These are phyloP conservation scores for Amblyteles armatorius DNA, from an alignment of 2,888 invertebrate species.

Conservation along the genomic window DNA sequence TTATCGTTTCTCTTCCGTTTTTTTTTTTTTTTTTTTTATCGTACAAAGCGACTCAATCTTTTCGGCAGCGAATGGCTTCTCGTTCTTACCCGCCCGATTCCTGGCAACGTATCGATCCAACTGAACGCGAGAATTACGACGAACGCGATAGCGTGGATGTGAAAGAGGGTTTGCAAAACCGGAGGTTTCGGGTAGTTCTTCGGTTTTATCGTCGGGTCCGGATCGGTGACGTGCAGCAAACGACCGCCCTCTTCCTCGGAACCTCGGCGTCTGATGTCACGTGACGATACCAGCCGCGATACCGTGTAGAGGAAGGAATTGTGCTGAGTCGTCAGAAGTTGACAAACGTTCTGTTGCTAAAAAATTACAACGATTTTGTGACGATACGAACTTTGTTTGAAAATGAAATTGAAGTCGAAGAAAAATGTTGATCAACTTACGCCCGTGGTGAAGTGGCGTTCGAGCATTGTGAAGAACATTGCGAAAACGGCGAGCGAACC, in stretches of 20 bases:
- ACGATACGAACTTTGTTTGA: background rate
- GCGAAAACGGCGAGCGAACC: constrained; percentile 86
- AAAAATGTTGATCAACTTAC: constrained; percentile 75
- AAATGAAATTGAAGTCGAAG: constrained; percentile 26
- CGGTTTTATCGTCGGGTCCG: constrained; percentile 80
- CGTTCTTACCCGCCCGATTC: constrained; percentile 85
- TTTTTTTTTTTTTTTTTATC: no score
- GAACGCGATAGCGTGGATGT: constrained; percentile 85
- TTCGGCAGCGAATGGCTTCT: no score
- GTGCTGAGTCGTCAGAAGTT: constrained; percentile 79
- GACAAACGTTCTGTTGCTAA: constrained; percentile 79
- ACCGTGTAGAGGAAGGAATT: constrained; percentile 85
- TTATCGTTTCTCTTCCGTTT: no score
- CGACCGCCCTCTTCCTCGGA: constrained; percentile 80
- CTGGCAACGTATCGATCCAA: constrained; percentile 86
- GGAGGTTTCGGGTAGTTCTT: constrained; percentile 81
- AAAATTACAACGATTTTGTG: constrained; percentile 34
- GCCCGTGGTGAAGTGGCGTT: constrained; percentile 82
- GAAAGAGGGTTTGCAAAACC: constrained; percentile 79
- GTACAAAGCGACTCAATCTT: no score
- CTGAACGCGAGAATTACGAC: constrained; percentile 84
- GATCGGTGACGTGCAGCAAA: constrained; percentile 81
- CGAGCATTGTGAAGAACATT: constrained; percentile 85
- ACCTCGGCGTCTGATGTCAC: constrained; percentile 81
- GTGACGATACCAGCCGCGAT: constrained; percentile 85